phyloP scores from a whole-genome alignment of 2,113 vertebrate genomes.

The Misgurnus anguillicaudatus region DNA sequence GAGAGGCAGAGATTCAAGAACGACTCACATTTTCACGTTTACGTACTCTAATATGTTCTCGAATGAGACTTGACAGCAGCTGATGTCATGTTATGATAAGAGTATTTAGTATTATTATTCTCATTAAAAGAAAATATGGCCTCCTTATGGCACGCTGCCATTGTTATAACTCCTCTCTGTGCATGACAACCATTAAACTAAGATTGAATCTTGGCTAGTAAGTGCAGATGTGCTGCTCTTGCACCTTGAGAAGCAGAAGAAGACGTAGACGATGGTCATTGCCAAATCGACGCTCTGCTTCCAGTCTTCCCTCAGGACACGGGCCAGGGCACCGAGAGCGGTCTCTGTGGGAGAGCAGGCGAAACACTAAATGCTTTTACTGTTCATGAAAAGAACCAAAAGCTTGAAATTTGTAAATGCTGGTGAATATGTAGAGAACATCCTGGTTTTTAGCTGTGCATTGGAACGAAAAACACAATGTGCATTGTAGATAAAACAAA shows the following conservation, averaged over 20 bases:
- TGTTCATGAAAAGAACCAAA: neutral
- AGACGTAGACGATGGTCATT: slow-evolving; percentile 92
- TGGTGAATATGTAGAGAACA: slow-evolving; percentile 3
- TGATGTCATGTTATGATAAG: slow-evolving; percentile 62
- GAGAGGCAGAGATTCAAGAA: slow-evolving; percentile 60
- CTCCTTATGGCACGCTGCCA: slow-evolving; percentile 48
- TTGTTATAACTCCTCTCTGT: slow-evolving; percentile 8
- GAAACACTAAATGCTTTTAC: slow-evolving; percentile 7
- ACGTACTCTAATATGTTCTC: slow-evolving; percentile 20
- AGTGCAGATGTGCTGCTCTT: slow-evolving; percentile 16
- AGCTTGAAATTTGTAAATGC: neutral
- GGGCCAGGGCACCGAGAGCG: slow-evolving; percentile 84
- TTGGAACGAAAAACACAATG: neutral
- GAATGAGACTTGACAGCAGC: slow-evolving; percentile 63
- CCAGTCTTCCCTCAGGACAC: slow-evolving; percentile 93
- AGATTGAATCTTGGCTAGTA: slow-evolving; percentile 23
- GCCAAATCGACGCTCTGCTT: slow-evolving; percentile 92
- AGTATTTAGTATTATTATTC: slow-evolving; percentile 54
- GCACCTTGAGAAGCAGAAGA: slow-evolving; percentile 95
- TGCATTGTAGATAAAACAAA: too few relatives aligned
- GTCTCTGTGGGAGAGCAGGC: slow-evolving; percentile 74
- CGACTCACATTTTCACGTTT: slow-evolving; percentile 56
- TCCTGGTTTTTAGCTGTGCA: neutral
- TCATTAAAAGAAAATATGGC: slow-evolving; percentile 52
- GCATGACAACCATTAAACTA: slow-evolving; percentile 13